Percentiles rank a stretch among this genome's conserved stretches.
Conservation (phyloP, 2,888 invertebrate species). For the Deroplatys truncata region DNA sequence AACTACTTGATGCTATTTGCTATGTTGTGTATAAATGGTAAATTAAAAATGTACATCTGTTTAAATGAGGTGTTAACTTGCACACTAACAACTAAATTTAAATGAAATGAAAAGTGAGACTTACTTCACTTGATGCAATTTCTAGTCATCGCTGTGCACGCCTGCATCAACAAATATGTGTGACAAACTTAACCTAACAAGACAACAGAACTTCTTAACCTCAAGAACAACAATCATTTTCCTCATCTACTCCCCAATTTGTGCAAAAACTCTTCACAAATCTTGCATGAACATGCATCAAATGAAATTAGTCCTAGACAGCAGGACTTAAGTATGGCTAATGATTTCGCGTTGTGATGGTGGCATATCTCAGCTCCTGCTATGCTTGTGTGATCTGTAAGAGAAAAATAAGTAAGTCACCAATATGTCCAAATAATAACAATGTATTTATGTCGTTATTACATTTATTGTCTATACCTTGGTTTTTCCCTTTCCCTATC, state of each 20-base stretch:
- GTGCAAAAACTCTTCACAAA: background rate
- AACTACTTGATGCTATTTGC: background rate
- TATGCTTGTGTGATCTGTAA: background rate
- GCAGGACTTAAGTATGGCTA: background rate
- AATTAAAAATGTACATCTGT: background rate
- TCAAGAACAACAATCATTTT: background rate
- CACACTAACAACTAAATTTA: background rate
- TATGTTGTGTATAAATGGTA: background rate
- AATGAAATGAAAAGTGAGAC: background rate
- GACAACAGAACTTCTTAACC: background rate
- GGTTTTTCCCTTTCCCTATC: slow-evolving; percentile 1
- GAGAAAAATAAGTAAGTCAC: background rate
- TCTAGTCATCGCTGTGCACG: background rate
- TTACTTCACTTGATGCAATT: background rate
- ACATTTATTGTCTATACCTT: background rate
- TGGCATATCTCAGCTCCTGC: background rate
- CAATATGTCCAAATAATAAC: too few relatives aligned
- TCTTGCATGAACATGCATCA: background rate
- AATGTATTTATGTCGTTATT: too few relatives aligned
- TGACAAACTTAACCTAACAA: background rate
- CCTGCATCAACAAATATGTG: background rate
- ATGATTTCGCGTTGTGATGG: background rate
- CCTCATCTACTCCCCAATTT: background rate
- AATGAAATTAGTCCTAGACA: background rate
- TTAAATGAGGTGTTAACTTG: background rate